Conservation (phyloP, 2,888 invertebrate genomes). For the Thymelicus lineola region DNA sequence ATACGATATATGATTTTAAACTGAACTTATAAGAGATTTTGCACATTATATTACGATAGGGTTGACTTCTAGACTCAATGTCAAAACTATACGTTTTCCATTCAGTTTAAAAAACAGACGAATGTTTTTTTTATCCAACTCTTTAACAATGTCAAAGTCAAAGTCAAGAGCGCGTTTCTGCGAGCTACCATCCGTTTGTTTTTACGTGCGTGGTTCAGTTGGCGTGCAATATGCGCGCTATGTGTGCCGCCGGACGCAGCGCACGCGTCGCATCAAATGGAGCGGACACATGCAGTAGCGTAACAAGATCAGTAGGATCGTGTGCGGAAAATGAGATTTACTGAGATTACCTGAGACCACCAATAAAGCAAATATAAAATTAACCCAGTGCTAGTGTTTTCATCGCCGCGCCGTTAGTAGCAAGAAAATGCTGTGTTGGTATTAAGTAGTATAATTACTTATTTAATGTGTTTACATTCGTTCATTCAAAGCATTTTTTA, state of each 20-base stretch:
- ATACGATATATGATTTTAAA: no score
- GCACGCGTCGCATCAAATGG: constrained; percentile 70
- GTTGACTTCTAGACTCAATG: no score
- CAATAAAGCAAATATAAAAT: neutral
- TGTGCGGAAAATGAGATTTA: constrained; percentile 1
- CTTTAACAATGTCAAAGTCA: constrained; percentile 6
- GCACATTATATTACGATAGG: no score
- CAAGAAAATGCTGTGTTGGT: no score
- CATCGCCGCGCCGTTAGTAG: neutral
- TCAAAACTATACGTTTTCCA: no score
- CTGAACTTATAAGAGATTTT: no score
- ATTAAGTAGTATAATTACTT: no score
- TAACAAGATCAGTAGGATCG: constrained; percentile 29
- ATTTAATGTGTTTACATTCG: no score
- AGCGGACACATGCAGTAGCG: constrained; percentile 66
- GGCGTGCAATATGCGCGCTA: constrained; percentile 81
- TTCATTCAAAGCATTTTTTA: no score
- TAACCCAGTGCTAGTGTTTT: neutral
- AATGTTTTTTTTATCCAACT: no score
- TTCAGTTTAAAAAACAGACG: no score
- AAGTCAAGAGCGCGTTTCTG: constrained; percentile 36
- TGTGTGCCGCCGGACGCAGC: constrained; percentile 80
- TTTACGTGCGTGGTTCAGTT: constrained; percentile 77
- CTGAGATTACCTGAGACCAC: neutral
- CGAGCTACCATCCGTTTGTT: constrained; percentile 65